These are phyloP conservation scores for Dendrocopos noguchii DNA, from an alignment of 2,113 vertebrate genomes.

Conservation along the genomic window DNA sequence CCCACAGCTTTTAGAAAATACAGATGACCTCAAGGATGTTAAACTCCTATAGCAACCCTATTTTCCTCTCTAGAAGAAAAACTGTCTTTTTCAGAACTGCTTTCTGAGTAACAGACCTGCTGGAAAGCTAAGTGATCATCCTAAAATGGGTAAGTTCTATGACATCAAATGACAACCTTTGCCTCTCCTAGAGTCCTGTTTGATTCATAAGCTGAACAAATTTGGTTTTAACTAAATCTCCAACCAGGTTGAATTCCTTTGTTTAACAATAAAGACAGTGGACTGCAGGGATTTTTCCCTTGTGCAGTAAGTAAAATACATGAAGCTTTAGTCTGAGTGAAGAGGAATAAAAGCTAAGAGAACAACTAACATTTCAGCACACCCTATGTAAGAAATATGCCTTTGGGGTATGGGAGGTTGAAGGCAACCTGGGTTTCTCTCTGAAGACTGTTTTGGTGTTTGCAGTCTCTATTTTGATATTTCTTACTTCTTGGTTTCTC, in stretches of 20 bases:
- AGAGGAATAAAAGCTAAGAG: background rate
- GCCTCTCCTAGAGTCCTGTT: slow-evolving; percentile 20
- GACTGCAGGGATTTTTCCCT: slow-evolving; percentile 17
- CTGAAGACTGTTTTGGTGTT: background rate
- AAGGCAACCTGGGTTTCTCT: background rate
- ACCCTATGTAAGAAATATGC: background rate
- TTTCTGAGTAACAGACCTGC: slow-evolving; percentile 29
- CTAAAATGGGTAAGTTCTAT: background rate
- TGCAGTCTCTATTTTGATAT: background rate
- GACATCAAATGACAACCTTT: slow-evolving; percentile 1
- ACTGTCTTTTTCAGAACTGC: background rate
- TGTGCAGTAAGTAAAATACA: slow-evolving; percentile 16
- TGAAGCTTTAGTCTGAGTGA: background rate
- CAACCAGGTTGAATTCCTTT: slow-evolving; percentile 32
- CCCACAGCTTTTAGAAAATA: slow-evolving; percentile 29
- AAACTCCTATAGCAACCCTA: slow-evolving; percentile 7
- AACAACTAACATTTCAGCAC: slow-evolving; percentile 46
- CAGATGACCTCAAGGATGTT: slow-evolving; percentile 35
- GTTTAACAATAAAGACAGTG: slow-evolving; percentile 18
- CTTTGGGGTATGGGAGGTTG: background rate
- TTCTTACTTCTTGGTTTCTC: background rate
- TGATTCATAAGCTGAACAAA: slow-evolving; percentile 37
- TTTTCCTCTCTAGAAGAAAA: slow-evolving; percentile 14
- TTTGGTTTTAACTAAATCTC: slow-evolving; percentile 34
- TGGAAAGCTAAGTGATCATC: slow-evolving; percentile 30